Conservation (phyloP, 2,888 invertebrate genomes). For the Xestia c-nigrum region DNA sequence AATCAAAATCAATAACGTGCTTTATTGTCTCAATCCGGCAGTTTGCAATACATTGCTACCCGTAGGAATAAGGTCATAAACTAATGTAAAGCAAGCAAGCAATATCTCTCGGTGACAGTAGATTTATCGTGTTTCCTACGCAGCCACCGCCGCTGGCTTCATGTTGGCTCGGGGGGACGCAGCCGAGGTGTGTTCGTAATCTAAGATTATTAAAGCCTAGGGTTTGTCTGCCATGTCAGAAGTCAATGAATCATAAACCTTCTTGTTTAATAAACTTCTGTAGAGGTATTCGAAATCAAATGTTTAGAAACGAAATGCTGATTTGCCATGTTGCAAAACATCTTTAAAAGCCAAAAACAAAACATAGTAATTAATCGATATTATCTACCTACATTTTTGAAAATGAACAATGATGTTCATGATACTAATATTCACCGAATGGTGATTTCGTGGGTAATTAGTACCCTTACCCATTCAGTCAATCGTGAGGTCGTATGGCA, state of each 20-base stretch:
- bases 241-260: neutral
- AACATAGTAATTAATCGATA: neutral
- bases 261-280: neutral
- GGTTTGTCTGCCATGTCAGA: neutral
- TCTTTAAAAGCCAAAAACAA: neutral
- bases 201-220: neutral
- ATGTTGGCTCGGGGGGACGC: slow-evolving; percentile 30
- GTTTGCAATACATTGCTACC: slow-evolving; percentile 37
- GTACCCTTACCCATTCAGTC: neutral
- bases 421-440: neutral
- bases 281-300: neutral
- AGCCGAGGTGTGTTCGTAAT: slow-evolving; percentile 19
- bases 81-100: slow-evolving; percentile 62
- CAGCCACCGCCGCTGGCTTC: slow-evolving; percentile 38
- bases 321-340: neutral
- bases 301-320: neutral
- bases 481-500: neutral
- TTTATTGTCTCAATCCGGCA: slow-evolving; percentile 21
- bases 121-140: slow-evolving; percentile 71
- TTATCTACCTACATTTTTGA: neutral
- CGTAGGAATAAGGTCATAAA: slow-evolving; percentile 32
- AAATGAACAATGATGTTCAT: neutral
- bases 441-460: neutral
- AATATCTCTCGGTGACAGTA: slow-evolving; percentile 72
- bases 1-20: slow-evolving; percentile 26